Percentiles rank a stretch among this genome's conserved stretches.
phyloP scores from a whole-genome alignment of 1,140 invertebrate genomes.

The Heliconius hewitsoni region DNA sequence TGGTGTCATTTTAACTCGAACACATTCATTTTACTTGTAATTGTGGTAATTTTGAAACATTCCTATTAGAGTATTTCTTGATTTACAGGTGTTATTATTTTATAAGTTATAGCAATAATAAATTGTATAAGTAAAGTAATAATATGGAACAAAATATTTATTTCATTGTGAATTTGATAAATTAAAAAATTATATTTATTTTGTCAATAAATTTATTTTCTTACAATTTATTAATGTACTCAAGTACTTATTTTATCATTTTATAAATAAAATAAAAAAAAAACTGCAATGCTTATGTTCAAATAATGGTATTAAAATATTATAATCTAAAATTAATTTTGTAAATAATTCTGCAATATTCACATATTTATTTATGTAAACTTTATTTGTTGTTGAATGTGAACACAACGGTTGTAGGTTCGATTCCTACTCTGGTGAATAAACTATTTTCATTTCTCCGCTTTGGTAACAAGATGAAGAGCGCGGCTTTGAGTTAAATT shows the following conservation, averaged over 20 bases:
- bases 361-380: not conserved
- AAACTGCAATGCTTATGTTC: not conserved
- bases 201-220: slow-evolving; percentile 4
- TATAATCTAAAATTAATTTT: not conserved
- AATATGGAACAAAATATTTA: not conserved
- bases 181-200: not conserved
- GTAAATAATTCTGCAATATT: not conserved
- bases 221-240: not conserved
- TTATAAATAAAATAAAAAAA: not conserved
- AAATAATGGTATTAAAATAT: slow-evolving; percentile 6
- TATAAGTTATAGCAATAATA: not conserved
- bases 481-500: no score
- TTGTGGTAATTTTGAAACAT: not conserved
- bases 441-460: no score
- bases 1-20: not conserved
- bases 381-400: not conserved
- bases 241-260: not conserved
- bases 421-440: no score
- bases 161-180: no score
- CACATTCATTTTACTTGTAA: not conserved
- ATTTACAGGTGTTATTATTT: not conserved
- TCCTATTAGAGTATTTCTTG: not conserved
- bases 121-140: not conserved
- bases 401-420: no score
- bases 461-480: no score